These are phyloP conservation scores for Periophthalmodon schlosseri DNA, from an alignment of 2,113 vertebrate species.

Conservation along the genomic window DNA sequence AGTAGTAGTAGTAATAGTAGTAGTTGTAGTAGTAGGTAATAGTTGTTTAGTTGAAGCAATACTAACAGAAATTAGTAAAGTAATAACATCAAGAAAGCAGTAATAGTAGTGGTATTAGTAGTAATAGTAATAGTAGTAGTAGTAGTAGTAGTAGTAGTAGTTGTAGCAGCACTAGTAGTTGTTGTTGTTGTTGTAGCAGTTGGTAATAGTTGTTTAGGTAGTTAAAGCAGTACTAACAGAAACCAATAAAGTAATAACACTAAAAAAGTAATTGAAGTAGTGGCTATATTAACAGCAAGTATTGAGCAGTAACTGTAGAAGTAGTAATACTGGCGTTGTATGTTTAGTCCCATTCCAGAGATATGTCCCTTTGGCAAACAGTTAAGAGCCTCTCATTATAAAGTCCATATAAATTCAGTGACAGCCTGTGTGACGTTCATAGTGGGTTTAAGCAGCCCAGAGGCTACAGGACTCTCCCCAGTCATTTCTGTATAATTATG, in stretches of 20 bases:
- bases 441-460: slow-evolving; percentile 27
- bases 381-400: slow-evolving; percentile 35
- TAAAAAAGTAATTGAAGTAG: background rate
- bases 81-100: too few relatives aligned
- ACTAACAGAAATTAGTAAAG: too few relatives aligned
- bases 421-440: slow-evolving; percentile 40
- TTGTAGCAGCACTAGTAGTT: too few relatives aligned
- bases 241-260: too few relatives aligned
- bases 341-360: slow-evolving; percentile 29
- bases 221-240: too few relatives aligned
- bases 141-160: too few relatives aligned
- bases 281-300: background rate
- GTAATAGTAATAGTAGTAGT: too few relatives aligned
- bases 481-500: slow-evolving; percentile 60
- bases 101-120: too few relatives aligned
- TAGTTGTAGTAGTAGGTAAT: background rate
- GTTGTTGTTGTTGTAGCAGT: too few relatives aligned
- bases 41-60: too few relatives aligned
- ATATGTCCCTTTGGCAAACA: slow-evolving; percentile 18
- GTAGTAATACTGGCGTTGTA: background rate
- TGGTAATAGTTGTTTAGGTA: too few relatives aligned
- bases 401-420: slow-evolving; percentile 36
- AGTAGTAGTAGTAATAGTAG: background rate
- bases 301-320: background rate
- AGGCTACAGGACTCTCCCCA: slow-evolving; percentile 42